These are phyloP conservation scores for Atethmia centrago DNA, from an alignment of 2,888 invertebrate genomes.

Conservation along the genomic window DNA sequence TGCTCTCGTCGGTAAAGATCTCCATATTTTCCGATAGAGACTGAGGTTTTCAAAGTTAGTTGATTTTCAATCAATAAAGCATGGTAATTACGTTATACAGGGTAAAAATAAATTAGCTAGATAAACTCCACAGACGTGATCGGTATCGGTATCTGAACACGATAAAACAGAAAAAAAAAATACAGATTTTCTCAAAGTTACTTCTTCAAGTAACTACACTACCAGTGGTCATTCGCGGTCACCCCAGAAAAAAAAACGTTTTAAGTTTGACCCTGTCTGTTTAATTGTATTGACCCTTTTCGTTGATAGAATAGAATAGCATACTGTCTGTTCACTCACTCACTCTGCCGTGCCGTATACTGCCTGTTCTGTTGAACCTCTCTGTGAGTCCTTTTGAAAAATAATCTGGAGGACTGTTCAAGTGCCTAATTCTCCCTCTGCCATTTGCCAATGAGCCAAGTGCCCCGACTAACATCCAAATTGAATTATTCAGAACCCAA, in stretches of 20 bases:
- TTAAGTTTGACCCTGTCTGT: too few relatives aligned
- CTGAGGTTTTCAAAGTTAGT: not conserved
- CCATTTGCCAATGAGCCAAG: not conserved
- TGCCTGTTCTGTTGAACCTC: not conserved
- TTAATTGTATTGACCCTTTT: not conserved
- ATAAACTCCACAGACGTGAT: too few relatives aligned
- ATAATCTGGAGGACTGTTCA: not conserved
- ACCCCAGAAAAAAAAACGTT: too few relatives aligned
- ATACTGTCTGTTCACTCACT: not conserved
- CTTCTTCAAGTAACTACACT: too few relatives aligned
- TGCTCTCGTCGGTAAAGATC: not conserved
- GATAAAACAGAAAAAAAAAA: too few relatives aligned
- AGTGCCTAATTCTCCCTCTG: too few relatives aligned
- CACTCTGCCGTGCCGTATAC: not conserved
- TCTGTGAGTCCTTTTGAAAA: not conserved
- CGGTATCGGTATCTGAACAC: too few relatives aligned
- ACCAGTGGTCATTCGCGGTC: too few relatives aligned
- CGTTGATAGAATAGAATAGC: not conserved
- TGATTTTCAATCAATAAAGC: not conserved
- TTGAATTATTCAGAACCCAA: not conserved
- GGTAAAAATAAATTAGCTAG: too few relatives aligned
- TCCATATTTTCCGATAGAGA: not conserved
- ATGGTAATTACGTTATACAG: too few relatives aligned
- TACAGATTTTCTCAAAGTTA: too few relatives aligned
- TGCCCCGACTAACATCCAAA: not conserved